phyloP scores from a whole-genome alignment of 2,113 vertebrate species.

The Phycodurus eques region DNA sequence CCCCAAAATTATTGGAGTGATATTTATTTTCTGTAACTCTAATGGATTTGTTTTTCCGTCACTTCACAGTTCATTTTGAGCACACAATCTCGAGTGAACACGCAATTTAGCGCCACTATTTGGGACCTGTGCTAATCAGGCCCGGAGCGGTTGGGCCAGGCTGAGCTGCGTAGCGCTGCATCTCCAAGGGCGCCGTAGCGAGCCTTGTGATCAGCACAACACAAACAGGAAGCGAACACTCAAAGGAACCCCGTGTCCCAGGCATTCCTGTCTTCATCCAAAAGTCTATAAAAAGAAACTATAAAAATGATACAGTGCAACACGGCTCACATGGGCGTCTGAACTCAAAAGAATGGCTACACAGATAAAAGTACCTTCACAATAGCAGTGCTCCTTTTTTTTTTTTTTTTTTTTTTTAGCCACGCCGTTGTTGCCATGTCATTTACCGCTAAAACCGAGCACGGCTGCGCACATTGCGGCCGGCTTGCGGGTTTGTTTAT shows the following conservation, averaged over 20 bases:
- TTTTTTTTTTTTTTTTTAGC: constrained; percentile 6
- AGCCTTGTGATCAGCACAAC: constrained; percentile 16
- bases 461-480: background rate
- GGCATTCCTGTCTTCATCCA: constrained; percentile 29
- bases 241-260: constrained; percentile 9
- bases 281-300: constrained; percentile 49
- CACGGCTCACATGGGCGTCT: constrained; percentile 23
- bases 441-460: background rate
- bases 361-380: background rate
- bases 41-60: no score
- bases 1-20: no score
- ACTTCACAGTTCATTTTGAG: no score
- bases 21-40: no score
- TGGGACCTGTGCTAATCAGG: background rate
- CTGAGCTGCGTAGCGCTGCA: background rate
- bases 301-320: constrained; percentile 42
- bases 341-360: constrained; percentile 19
- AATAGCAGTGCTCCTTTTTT: background rate
- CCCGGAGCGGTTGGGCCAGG: background rate
- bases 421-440: no score
- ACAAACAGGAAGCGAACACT: constrained; percentile 24
- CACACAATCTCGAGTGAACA: background rate
- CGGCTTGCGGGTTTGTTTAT: background rate
- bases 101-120: background rate
- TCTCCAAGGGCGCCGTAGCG: constrained; percentile 17